Evolutionary conservation across 2,888 invertebrate species (phyloP).

Genomic region (Drosophila crucigera): DNA sequence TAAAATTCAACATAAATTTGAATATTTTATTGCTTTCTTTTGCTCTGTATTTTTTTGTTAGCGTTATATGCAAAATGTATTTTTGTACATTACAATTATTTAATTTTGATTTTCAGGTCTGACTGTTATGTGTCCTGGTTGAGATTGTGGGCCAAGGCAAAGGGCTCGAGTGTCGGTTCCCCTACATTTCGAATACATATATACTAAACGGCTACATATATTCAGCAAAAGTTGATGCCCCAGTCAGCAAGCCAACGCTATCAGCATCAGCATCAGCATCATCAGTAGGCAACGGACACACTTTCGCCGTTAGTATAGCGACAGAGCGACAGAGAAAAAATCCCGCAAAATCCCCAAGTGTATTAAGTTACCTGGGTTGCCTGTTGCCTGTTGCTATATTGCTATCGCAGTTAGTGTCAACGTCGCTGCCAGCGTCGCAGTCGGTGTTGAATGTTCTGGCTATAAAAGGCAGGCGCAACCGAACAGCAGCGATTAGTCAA

Average conservation of each 20-base stretch:
- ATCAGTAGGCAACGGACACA: neutral
- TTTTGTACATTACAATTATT: neutral
- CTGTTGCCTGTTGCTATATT: conserved; percentile 43
- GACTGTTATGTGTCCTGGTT: neutral
- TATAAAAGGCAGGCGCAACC: conserved; percentile 65
- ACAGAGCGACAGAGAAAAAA: conserved; percentile 1
- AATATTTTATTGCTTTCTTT: neutral
- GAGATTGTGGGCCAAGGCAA: conserved; percentile 11
- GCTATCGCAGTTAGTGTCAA: conserved; percentile 5
- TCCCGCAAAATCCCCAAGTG: conserved; percentile 22
- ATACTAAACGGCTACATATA: neutral
- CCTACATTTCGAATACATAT: neutral
- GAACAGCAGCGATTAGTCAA: conserved; percentile 63
- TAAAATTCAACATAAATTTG: neutral
- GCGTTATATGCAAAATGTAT: neutral
- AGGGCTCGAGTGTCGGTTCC: conserved; percentile 2
- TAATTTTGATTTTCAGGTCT: neutral
- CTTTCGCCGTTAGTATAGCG: neutral
- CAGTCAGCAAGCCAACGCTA: neutral
- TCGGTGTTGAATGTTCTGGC: conserved; percentile 21
- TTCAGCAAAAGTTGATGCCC: conserved; percentile 43
- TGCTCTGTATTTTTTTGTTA: neutral
- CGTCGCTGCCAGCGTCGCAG: conserved; percentile 15
- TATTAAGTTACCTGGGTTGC: conserved; percentile 50
- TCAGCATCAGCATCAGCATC: conserved; percentile 26